Evolutionary conservation across 2,888 invertebrate species (phyloP).

Genomic region (Sminthurinus aureus): DNA sequence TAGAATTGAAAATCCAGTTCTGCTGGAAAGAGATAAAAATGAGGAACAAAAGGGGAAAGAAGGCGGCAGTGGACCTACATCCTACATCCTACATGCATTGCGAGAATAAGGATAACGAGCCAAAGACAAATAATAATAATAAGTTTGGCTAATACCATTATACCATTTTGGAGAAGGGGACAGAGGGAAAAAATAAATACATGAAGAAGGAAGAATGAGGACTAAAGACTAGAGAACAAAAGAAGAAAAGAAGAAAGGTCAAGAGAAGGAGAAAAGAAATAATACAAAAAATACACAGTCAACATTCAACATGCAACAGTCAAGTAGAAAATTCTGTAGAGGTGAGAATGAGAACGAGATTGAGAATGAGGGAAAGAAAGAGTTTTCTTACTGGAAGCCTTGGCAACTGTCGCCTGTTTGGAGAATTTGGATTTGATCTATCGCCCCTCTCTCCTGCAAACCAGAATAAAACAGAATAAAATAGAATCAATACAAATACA

Average conservation of each 20-base stretch:
- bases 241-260: neutral
- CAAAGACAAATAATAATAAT: constrained; percentile 22
- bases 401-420: constrained; percentile 52
- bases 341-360: neutral
- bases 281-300: neutral
- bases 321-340: neutral
- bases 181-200: neutral
- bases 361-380: neutral
- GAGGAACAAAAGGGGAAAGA: too few species aligned
- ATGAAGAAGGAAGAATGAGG: too few species aligned
- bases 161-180: neutral
- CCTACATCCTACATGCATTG: too few species aligned
- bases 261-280: neutral
- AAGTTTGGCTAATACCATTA: constrained; percentile 11
- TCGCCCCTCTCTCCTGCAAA: constrained; percentile 47
- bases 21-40: too few species aligned
- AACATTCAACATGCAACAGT: neutral
- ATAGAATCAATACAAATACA: constrained; percentile 7
- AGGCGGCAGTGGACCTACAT: too few species aligned
- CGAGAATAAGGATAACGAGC: constrained; percentile 11
- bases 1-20: too few species aligned
- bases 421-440: constrained; percentile 53
- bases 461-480: neutral
- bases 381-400: constrained; percentile 57
- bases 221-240: too few species aligned